Evolutionary conservation across 2,888 invertebrate species (phyloP), one percentile per base, ranked within the genome.

Genomic region (Emmelina monodactyla): DNA sequence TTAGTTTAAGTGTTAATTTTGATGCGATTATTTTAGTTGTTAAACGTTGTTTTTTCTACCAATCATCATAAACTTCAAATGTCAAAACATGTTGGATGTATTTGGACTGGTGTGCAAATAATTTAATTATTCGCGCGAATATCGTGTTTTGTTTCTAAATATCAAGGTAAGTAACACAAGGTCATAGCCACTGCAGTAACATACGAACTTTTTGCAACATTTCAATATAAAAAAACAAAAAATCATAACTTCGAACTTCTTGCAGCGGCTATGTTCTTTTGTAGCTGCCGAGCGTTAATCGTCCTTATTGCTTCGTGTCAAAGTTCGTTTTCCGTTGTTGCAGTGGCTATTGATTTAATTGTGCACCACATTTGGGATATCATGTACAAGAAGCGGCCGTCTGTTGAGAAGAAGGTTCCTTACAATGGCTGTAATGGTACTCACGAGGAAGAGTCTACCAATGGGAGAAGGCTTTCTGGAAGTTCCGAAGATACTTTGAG

Each of bases 271-370:
- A 82, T 82, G 76, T 66, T 76, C 70, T 82, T 76, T 54, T 49
- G 61, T 65, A 66, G 75, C 72, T 67, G 72, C 75, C 52, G 53
- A 51, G 25, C 25, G 11, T n/a, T 25, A 3, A 7, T 9, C 25
- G 25, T 25, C 6, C 11, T 10, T 25, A 25, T 7, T 3, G 4
- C 9, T 25, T 4, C n/a, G 6, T 10, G 25, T 25, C n/a, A 25
- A 4, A 11, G 4, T 25, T 25, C 11, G n/a, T 7, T 25, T 67
- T 67, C 67, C 73, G 76, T 79, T 86, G 84, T 91, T 93, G 84
- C 92, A 97, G 98, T 98, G 86, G 98, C 98, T 82, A 97, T 98
- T 83, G 95, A 97, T 84, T 87, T 99, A 78, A 97, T 99, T 83
- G 97, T 97, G 58, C 96, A 97, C 79, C 97, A 98, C 87, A 97